Percentiles rank a stretch among this genome's conserved stretches.
These are phyloP conservation scores for Prionailurus bengalensis DNA, from an alignment of 2,113 vertebrate species.

Conservation along the genomic window DNA sequence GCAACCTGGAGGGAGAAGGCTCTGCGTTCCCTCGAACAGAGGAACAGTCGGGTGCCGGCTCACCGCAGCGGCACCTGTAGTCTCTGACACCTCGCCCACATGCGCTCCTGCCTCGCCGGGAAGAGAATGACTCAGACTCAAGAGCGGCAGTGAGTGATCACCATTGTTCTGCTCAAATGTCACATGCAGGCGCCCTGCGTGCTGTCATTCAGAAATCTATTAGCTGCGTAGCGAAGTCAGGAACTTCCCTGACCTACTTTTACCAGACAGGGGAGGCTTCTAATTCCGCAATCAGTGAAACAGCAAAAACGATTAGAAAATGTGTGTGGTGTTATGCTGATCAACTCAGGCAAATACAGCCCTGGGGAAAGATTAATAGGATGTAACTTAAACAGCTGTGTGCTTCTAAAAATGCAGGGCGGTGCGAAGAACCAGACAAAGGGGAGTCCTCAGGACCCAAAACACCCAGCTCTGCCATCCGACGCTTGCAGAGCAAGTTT, in stretches of 20 bases:
- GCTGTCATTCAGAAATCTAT: constrained; percentile 81
- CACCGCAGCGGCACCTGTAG: constrained; percentile 38
- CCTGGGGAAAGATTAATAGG: constrained; percentile 51
- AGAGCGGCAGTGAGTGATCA: constrained; percentile 59
- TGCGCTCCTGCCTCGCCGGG: not conserved
- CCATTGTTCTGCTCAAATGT: constrained; percentile 63
- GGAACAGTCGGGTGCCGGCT: not conserved
- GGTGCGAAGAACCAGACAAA: constrained; percentile 50
- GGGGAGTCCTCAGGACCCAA: constrained; percentile 7
- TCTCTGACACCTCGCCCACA: not conserved
- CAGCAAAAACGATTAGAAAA: constrained; percentile 74
- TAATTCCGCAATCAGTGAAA: constrained; percentile 78
- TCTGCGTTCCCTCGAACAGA: not conserved
- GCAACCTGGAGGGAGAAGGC: not conserved
- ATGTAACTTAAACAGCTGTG: constrained; percentile 28
- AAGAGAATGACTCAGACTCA: constrained; percentile 67
- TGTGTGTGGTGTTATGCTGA: not conserved
- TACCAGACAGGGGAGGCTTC: constrained; percentile 57
- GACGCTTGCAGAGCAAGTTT: not conserved
- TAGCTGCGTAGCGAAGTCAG: constrained; percentile 69
- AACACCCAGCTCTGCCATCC: not conserved
- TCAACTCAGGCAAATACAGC: not conserved
- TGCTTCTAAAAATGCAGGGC: constrained; percentile 43
- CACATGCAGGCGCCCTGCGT: constrained; percentile 67
- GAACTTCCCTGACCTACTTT: constrained; percentile 78